Percentiles rank a stretch among this genome's conserved stretches.
Evolutionary conservation across 2,113 vertebrate species (phyloP).

Genomic region (Ptilonorhynchus violaceus): DNA sequence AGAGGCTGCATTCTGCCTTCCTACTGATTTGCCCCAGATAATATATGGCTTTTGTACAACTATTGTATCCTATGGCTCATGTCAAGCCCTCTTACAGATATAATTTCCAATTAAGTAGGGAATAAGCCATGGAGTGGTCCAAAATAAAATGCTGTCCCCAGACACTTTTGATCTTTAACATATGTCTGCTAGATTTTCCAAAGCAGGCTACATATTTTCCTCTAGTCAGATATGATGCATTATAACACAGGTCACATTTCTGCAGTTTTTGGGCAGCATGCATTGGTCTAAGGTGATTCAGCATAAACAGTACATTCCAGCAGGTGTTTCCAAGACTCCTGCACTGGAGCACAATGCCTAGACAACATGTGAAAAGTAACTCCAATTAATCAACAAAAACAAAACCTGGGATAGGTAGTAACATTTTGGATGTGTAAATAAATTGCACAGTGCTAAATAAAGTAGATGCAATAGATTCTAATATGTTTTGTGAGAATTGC

Average conservation of each 20-base stretch:
- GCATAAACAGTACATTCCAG: background rate
- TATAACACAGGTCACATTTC: background rate
- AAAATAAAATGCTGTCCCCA: background rate
- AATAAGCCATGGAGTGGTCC: background rate
- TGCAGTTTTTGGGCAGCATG: background rate
- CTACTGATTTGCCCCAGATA: background rate
- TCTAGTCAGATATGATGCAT: background rate
- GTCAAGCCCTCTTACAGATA: background rate
- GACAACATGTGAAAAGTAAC: background rate
- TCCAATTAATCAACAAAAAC: background rate
- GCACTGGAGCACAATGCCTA: background rate
- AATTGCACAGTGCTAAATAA: background rate
- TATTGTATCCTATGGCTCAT: background rate
- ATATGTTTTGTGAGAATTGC: background rate
- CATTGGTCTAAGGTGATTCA: background rate
- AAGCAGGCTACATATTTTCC: background rate
- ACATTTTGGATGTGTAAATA: background rate
- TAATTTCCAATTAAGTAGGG: background rate
- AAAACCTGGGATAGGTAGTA: background rate
- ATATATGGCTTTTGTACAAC: background rate
- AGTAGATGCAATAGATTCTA: background rate
- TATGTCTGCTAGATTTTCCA: background rate
- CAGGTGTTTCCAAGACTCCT: background rate
- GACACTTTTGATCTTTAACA: background rate
- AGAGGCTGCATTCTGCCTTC: background rate